Evolutionary conservation across 2,888 invertebrate species (phyloP), one percentile per base, ranked within the genome.

Genomic region (Argyra leucocephala): DNA sequence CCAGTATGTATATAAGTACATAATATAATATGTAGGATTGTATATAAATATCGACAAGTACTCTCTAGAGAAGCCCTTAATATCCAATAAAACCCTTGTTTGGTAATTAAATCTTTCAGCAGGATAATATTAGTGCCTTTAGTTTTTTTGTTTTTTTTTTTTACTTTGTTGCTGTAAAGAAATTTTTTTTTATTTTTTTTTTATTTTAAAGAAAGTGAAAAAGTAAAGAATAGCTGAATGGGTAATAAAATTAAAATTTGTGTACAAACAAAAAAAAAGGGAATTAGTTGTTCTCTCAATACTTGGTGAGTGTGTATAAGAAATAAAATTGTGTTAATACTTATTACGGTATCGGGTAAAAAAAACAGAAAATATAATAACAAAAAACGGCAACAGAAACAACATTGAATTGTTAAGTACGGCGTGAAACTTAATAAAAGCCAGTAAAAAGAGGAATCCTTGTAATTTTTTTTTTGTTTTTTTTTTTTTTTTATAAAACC

Each of bases 51-150:
- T 48, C 18, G 48, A 48, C 48, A 48, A 48, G 48, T 48, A 48
- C 48, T 48, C 48, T 15, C n/a, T 48, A 12, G 18, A 48, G 48
- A 48, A 48, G 18, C 48, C 48, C 18, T 48, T 48, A 48, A 48
- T 48, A 48, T 48, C 48, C n/a, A 48, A 48, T 48, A 48, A 48
- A 48, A 48, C 48, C 48, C 48, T 48, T 48, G 48, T 48, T 48
- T 48, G 48, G 18, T 48, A 48, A 48, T 48, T 48, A 48, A 48
- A 48, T 48, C 48, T 48, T 48, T 48, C 48, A 48, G 12, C 48
- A 48, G 48, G 48, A 48, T 48, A 48, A 48, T 48, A 18, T 48
- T 18, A 48, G 48, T 48, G 15, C 15, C 48, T 12, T 48, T 48
- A 10, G 2, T 31, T 31, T 31, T 31, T 2, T 6, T 31, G 31